phyloP scores from a whole-genome alignment of 2,888 invertebrate genomes.

The Tromatobia lineatoria region DNA sequence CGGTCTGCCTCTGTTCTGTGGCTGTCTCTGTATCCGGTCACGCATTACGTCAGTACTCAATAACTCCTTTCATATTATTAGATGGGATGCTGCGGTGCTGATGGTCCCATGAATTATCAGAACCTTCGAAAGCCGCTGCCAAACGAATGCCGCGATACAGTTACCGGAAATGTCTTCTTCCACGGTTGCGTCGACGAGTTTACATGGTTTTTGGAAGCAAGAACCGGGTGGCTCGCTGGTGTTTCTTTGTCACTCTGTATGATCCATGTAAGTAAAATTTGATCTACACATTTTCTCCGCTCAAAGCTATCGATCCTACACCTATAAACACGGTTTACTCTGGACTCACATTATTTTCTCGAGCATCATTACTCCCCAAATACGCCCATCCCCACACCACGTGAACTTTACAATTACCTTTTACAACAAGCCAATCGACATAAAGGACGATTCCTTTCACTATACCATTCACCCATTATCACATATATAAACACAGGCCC shows the following conservation, averaged over 20 bases:
- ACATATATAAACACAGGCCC: not conserved
- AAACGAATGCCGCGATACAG: slow-evolving; percentile 93
- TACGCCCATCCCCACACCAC: not conserved
- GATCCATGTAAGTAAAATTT: slow-evolving; percentile 90
- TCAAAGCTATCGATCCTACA: not conserved
- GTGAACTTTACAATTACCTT: slow-evolving; percentile 59
- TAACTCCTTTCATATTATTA: slow-evolving; percentile 79
- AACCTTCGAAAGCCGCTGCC: slow-evolving; percentile 92
- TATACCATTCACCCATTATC: slow-evolving; percentile 27
- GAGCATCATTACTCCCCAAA: not conserved
- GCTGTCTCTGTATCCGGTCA: no score
- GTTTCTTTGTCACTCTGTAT: slow-evolving; percentile 92
- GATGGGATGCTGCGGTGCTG: slow-evolving; percentile 97
- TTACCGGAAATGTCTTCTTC: slow-evolving; percentile 95
- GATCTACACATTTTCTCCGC: not conserved
- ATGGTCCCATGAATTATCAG: slow-evolving; percentile 94
- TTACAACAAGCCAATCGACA: slow-evolving; percentile 54
- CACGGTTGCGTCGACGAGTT: slow-evolving; percentile 95
- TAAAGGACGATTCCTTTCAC: slow-evolving; percentile 61
- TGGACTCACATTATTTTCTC: not conserved
- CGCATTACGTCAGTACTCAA: no score
- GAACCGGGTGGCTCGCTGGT: slow-evolving; percentile 94
- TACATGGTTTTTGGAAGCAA: slow-evolving; percentile 95
- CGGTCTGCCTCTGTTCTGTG: no score
- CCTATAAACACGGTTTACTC: not conserved